Evolutionary conservation across 2,797 vertebrate genomes (phyloP), one percentile per base, ranked within the genome.

Genomic region (Muscicapa striata): DNA sequence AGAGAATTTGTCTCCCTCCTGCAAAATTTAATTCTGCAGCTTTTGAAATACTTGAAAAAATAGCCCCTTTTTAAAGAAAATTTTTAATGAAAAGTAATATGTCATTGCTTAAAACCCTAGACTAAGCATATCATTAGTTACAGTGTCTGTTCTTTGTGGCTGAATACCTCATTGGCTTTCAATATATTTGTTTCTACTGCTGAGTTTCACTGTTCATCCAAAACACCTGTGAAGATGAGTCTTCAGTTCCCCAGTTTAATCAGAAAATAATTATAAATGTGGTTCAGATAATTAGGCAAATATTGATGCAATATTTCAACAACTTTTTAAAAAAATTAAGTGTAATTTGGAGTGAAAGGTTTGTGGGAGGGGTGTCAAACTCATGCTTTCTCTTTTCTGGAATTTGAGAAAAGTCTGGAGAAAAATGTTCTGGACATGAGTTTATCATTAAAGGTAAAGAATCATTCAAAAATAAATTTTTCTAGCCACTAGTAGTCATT

Each of bases 11-110:
- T 64, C 9, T 89, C 24, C 17, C 8, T 91, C n/a, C 41, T 40
- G 18, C 48, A 86, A 95, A 91, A 87, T 87, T 82, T 91, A 86
- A 91, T 86, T 90, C 29, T 69, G 8, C 36, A 6, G 1, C 21
- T 78, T 94, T 81, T 91, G 54, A 88, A 94, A 94, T 45, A 38
- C 22, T 66, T 64, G 45, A 87, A 90, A 81, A 68, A 93, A 27
- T 16, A 49, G 1, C 11, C 43, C 17, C 26, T 36, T 94, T 93
- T 83, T 10, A 80, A 76, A 77, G 64, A 91, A 19, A 58, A 20
- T 70, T 80, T 89, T 78, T 32, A 5, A 81, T 82, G 29, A 91
- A 90, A 96, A 63, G 55, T 41, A 81, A 58, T 78, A 77, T 24
- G 3, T 40, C 58, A 72, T 80, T 89, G 15, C 77, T 86, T 94